Evolutionary conservation across 2,888 invertebrate species (phyloP), one percentile per base, ranked within the genome.

Genomic region (Amphipoea lucens): DNA sequence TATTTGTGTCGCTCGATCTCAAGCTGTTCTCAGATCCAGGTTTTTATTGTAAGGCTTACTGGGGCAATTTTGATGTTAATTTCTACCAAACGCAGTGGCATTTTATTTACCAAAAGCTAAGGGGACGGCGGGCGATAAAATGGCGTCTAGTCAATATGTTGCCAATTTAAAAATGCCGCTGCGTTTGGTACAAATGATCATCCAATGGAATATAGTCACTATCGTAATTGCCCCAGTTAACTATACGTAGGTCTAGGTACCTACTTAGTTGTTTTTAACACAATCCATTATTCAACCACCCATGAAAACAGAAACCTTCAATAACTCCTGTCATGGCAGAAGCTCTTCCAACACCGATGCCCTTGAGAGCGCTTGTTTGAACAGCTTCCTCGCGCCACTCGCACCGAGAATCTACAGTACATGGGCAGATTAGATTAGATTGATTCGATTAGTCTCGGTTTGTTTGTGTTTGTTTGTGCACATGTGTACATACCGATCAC

Each of bases 361-460:
- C 69, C 66, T 29, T 7, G 83, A 67, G 83, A 63, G 45, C 51
- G 70, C 60, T 63, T 72, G 51, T 70, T 51, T 67, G 62, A 70
- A 51, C 78, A 78, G 66, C 86, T 60, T 75, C 66, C 57, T 42
- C 17, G 75, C 72, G 40, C 42, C 70, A 67, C 57, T 42, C 17
- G 75, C 72, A 29, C 42, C 70, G 70, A 36, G 54, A 42, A n/a
- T 20, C 9, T 5, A 29, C 36, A 12, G 76, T 42, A 74, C 76
- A 71, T 42, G 74, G 20, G 62, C 75, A 85, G 83, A 74, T 86
- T 86, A 85, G 73, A 85, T 84, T 78, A 79, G 71, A 83, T 82
- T 86, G 83, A 85, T 85, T 86, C 83, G 85, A 85, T 85, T 83
- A 86, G 83, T 74, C 20, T 54, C 68, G n/a, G 70, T 20, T 71